Percentiles rank a stretch among this genome's conserved stretches.
Conservation (phyloP, 1,140 invertebrate species). For the Cepaea nemoralis region DNA sequence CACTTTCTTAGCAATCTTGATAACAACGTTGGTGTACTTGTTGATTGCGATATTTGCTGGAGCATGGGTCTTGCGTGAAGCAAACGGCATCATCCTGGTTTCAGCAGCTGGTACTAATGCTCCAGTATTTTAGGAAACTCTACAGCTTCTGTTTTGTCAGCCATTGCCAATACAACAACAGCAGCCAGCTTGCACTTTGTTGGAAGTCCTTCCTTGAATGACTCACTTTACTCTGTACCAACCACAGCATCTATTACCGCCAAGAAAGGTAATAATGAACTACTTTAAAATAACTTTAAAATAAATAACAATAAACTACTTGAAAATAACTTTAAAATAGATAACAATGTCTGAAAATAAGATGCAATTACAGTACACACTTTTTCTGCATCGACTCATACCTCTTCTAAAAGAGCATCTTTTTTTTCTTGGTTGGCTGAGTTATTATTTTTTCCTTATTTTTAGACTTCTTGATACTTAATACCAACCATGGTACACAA, state of each 20-base stretch:
- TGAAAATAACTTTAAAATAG: too few species aligned
- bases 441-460: too few species aligned
- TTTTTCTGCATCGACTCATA: too few species aligned
- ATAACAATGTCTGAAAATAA: too few species aligned
- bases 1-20: conserved; percentile 86
- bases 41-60: conserved; percentile 86
- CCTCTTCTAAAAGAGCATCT: too few species aligned
- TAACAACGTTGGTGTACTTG: conserved; percentile 88
- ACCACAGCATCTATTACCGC: neutral
- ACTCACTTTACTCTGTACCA: neutral
- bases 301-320: too few species aligned
- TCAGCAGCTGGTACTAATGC: conserved; percentile 27
- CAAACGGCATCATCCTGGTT: conserved; percentile 76
- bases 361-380: too few species aligned
- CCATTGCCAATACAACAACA: conserved; percentile 22
- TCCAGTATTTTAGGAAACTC: neutral
- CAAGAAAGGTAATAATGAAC: neutral
- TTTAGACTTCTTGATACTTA: too few species aligned
- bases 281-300: too few species aligned
- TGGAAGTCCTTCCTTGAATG: neutral
- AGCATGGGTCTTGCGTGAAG: conserved; percentile 80
- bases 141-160: conserved; percentile 13
- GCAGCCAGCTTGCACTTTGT: conserved; percentile 9
- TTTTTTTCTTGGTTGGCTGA: too few species aligned
- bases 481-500: too few species aligned